A percentile compares a stretch with the other conserved stretches of the same genome.
Evolutionary conservation across 2,113 vertebrate genomes (phyloP).

Genomic region (Machaerirhynchus nigripectus): DNA sequence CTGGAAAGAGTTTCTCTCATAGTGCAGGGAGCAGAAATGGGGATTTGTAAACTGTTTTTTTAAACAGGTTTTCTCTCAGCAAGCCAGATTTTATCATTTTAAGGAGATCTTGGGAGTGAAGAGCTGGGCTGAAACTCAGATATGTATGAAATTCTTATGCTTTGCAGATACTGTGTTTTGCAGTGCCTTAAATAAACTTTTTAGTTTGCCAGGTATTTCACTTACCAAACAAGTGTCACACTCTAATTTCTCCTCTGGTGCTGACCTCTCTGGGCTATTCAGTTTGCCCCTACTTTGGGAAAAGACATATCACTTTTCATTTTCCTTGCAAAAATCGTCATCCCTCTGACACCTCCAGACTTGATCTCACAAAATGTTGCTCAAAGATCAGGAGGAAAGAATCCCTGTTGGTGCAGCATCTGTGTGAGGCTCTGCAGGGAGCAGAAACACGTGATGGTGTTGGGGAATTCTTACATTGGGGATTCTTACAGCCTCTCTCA

Average conservation of each 20-base stretch:
- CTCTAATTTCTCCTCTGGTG: background rate
- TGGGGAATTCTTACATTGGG: background rate
- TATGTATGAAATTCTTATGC: background rate
- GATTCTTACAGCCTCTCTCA: background rate
- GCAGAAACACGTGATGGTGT: background rate
- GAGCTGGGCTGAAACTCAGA: background rate
- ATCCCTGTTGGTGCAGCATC: background rate
- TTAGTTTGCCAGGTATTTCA: background rate
- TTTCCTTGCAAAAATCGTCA: background rate
- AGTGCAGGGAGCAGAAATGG: background rate
- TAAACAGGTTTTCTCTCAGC: background rate
- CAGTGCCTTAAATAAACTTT: background rate
- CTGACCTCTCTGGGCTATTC: background rate
- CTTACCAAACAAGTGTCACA: background rate
- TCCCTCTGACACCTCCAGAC: background rate
- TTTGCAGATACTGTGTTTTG: background rate
- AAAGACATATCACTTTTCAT: background rate
- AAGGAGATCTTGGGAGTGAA: background rate
- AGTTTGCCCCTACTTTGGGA: background rate
- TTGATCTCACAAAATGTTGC: rapidly evolving
- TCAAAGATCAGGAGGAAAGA: background rate
- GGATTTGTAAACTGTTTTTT: background rate
- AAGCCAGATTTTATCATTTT: background rate
- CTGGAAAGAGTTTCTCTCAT: background rate
- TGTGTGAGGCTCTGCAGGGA: background rate